A percentile compares a stretch with the other conserved stretches of the same genome.
Conservation (phyloP, 2,113 vertebrate species). For the Dasyprocta punctata region DNA sequence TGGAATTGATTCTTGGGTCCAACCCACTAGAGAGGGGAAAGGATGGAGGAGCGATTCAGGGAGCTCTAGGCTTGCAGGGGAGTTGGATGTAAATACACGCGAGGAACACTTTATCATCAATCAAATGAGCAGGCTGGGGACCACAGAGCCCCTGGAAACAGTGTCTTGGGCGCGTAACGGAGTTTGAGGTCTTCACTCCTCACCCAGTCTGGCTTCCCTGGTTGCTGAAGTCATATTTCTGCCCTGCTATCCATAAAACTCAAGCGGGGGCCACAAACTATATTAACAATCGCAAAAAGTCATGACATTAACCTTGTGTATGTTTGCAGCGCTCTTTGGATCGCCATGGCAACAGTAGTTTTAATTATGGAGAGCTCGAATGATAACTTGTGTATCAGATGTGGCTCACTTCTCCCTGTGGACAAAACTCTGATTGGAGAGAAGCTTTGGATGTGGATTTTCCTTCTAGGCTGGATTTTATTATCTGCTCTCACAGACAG, state of each 20-base stretch:
- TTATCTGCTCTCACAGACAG: conserved; percentile 70
- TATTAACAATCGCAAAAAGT: conserved; percentile 53
- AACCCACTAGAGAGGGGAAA: background rate
- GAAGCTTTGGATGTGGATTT: conserved; percentile 73
- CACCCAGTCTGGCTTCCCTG: background rate
- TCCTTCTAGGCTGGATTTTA: conserved; percentile 79
- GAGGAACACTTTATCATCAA: conserved; percentile 32
- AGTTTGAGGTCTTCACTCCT: conserved; percentile 56
- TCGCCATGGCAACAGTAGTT: conserved; percentile 83
- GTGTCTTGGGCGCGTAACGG: background rate
- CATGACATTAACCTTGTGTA: background rate
- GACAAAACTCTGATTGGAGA: conserved; percentile 79
- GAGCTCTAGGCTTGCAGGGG: background rate
- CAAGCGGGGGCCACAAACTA: conserved; percentile 49
- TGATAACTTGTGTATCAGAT: conserved; percentile 81
- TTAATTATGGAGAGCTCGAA: conserved; percentile 83
- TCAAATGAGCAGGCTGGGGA: conserved; percentile 56
- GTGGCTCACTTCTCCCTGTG: conserved; percentile 80
- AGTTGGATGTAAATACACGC: background rate
- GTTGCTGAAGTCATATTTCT: conserved; percentile 49
- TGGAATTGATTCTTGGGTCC: conserved; percentile 47
- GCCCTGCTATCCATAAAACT: background rate
- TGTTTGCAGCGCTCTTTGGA: conserved; percentile 69
- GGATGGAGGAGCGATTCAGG: conserved; percentile 38
- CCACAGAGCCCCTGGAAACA: background rate